Percentiles rank a stretch among this genome's conserved stretches.
phyloP scores from a whole-genome alignment of 1,140 invertebrate species.

The Drosophila oshimai region DNA sequence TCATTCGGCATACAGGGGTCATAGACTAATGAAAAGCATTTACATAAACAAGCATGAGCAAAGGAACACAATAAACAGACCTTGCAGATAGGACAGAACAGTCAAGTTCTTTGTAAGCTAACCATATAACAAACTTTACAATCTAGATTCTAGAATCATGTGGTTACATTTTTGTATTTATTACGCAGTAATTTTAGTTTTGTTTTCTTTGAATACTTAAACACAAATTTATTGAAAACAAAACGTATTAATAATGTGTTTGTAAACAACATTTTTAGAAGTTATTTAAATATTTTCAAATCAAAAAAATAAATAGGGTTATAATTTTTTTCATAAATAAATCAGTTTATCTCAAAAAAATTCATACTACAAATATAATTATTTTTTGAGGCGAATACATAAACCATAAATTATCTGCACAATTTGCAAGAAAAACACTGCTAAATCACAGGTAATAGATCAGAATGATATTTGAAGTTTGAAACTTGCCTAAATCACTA shows the following conservation, averaged over 20 bases:
- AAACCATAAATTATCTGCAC: no score
- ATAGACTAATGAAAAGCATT: background rate
- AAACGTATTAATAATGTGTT: no score
- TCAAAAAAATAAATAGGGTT: no score
- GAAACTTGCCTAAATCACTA: background rate
- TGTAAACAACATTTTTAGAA: no score
- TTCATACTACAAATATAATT: no score
- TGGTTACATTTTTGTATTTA: background rate
- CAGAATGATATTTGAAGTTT: background rate
- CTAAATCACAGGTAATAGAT: background rate
- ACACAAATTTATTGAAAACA: no score
- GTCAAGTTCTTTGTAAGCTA: slow-evolving; percentile 6
- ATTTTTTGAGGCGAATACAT: no score
- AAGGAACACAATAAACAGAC: background rate
- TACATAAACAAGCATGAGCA: slow-evolving; percentile 16
- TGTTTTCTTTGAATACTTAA: no score
- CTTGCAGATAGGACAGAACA: slow-evolving; percentile 26
- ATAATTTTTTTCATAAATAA: no score
- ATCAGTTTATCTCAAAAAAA: no score
- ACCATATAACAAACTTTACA: background rate
- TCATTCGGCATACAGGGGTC: background rate
- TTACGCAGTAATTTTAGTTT: background rate
- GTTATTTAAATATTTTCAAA: no score
- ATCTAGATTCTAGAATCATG: background rate
- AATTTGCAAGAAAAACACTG: no score